Evolutionary conservation across 2,113 vertebrate species (phyloP).

Genomic region (Leptobrachium leishanense): DNA sequence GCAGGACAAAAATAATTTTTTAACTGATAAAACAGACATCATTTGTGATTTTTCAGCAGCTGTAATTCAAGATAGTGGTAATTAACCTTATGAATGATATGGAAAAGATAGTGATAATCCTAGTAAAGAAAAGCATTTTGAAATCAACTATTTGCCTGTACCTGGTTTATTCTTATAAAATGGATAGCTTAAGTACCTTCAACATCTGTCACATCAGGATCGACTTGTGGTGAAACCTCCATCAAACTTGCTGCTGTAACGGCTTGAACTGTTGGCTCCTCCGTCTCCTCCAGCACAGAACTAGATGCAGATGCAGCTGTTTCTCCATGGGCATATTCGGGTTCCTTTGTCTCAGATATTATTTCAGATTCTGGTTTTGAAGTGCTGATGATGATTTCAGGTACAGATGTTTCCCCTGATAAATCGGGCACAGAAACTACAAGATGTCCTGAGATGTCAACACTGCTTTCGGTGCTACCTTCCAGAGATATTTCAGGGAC

Average conservation of each 20-base stretch:
- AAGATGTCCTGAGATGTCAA: constrained; percentile 52
- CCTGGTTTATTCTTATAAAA: background rate
- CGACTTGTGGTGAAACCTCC: constrained; percentile 53
- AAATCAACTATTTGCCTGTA: too few relatives aligned
- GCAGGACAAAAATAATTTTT: too few relatives aligned
- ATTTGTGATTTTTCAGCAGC: too few relatives aligned
- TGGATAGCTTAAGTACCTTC: constrained; percentile 61
- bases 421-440: background rate
- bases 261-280: constrained; percentile 40
- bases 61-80: too few relatives aligned
- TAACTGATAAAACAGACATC: too few relatives aligned
- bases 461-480: constrained; percentile 57
- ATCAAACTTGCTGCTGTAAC: constrained; percentile 51
- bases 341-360: constrained; percentile 50
- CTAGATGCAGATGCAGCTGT: constrained; percentile 51
- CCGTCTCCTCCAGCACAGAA: constrained; percentile 54
- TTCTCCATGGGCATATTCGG: constrained; percentile 60
- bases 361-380: constrained; percentile 58
- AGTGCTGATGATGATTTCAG: constrained; percentile 53
- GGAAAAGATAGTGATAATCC: too few relatives aligned
- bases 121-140: too few relatives aligned
- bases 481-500: constrained; percentile 55
- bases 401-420: constrained; percentile 60
- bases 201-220: constrained; percentile 53
- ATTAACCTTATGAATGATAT: too few relatives aligned